Evolutionary conservation across 2,113 vertebrate species (phyloP), one percentile per base, ranked within the genome.

Genomic region (Ictidomys tridecemlineatus): DNA sequence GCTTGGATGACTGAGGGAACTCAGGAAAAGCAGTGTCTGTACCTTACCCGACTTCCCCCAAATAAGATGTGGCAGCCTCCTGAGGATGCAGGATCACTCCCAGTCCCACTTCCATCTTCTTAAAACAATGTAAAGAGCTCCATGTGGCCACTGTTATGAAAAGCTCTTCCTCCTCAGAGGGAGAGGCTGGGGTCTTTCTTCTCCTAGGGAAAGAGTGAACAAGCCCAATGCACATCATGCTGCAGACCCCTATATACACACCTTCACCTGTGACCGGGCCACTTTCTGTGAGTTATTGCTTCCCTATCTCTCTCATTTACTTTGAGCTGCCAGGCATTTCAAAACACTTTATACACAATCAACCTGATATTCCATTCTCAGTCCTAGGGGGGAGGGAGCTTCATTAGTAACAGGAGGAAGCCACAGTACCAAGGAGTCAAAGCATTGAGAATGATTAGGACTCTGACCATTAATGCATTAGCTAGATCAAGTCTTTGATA

Each of bases 171-270:
- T 0, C 5, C 16, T 7, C 17, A 10, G 18, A 5, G 28, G 1
- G 0, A 45, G 83, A 79, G 22, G 42, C 28, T 58, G 11, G 26
- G 12, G 34, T 30, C 34, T 42, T 53, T 79, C 42, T n/a, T 16
- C 16, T 14, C 30, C 8, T 24, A 26, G 8, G 11, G 18, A 3
- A 18, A 28, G 16, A 73, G 22, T 4, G 51, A 12, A 69, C 10
- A 0, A 72, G 48, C 70, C 6, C 18, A 42, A 14, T n/a, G 18
- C 2, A 1, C 14, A 14, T n/a, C 45, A 24, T 1, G 4, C 12
- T 16, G 32, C 22, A 18, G 8, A 48, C 1, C 14, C 20, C 26
- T 42, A 0, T 17, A 6, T 6, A 34, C 20, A 20, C 17, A 6
- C 2, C 3, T 58, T 28, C 22, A 28, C 26, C 11, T 7, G 20